Conservation (phyloP, 2,888 invertebrate genomes). For the Drosophila niveifrons region DNA sequence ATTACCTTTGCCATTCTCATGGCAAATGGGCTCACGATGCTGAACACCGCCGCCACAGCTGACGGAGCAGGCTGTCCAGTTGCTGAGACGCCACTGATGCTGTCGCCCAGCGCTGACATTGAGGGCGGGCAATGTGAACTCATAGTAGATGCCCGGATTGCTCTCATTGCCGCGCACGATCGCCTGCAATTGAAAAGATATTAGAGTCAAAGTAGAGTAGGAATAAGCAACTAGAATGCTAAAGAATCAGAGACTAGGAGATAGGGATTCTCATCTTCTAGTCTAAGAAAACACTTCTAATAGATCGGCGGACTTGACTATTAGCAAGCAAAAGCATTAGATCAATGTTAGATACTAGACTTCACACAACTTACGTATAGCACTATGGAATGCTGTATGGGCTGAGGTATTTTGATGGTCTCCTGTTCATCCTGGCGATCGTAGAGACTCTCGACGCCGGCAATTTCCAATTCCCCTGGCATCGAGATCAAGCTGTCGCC, state of each 20-base stretch:
- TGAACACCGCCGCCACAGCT: constrained; percentile 92
- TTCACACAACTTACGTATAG: constrained; percentile 88
- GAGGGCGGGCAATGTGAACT: constrained; percentile 88
- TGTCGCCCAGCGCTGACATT: constrained; percentile 88
- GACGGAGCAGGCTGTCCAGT: constrained; percentile 92
- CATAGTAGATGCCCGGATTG: constrained; percentile 93
- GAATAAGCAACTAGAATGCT: neutral
- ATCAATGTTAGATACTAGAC: neutral
- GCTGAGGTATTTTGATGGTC: constrained; percentile 92
- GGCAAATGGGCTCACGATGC: constrained; percentile 86
- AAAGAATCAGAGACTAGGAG: neutral
- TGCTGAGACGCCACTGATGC: constrained; percentile 91
- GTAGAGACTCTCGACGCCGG: constrained; percentile 92
- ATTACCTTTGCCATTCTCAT: constrained; percentile 86
- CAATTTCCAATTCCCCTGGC: constrained; percentile 93
- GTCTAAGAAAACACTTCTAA: too few relatives aligned
- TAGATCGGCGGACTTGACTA: neutral
- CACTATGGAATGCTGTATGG: constrained; percentile 92
- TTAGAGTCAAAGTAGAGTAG: neutral
- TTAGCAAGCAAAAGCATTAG: neutral
- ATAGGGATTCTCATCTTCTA: too few relatives aligned
- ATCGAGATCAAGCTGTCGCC: constrained; percentile 90
- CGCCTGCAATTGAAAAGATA: constrained; percentile 86
- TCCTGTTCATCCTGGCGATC: constrained; percentile 92
- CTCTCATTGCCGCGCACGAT: constrained; percentile 90